Evolutionary conservation across 2,888 invertebrate species (phyloP), one percentile per base, ranked within the genome.

Genomic region (Isoperla grammatica): DNA sequence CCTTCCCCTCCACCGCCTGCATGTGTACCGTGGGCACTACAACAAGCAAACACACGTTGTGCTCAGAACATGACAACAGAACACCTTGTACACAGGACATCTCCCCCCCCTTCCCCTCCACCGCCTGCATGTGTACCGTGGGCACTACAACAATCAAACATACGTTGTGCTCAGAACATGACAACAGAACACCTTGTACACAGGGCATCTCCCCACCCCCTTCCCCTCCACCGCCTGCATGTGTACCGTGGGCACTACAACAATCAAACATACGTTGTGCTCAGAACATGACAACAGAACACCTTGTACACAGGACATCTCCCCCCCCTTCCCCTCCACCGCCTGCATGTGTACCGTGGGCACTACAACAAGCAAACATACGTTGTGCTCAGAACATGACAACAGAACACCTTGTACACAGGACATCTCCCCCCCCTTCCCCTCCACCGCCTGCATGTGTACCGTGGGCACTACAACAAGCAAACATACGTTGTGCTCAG

Each of bases 381-480:
- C 43, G 17, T 9, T 13, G 17, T 43, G 4, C 15, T 15, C n/a
- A n/a, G n/a, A n/a, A n/a, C n/a, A n/a, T n/a, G n/a, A n/a, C n/a
- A n/a, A n/a, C 92, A 93, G 75, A 93, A 86, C 64, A 93, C 91
- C 89, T 93, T 91, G 78, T 90, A 88, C 67, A 93, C 88, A 94
- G 37, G 92, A 90, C 72, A 93, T 81, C 76, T 88, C 88, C 62
- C 91, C 90, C 72, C 86, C 86, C 78, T 87, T 88, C 57, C 92
- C 92, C 75, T 92, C 90, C 66, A 93, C 90, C 23, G 90, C 91
- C 75, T 90, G 90, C 68, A 92, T 81, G 75, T 90, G 88, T 72
- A 88, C 84, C 66, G 90, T 84, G 69, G 87, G 82, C 63, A 88
- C 88, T 80, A 79, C 73, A 76, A 76, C 60, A 75, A 74, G 69